These are phyloP conservation scores for Stramonita haemastoma DNA, from an alignment of 2,888 invertebrate genomes.

Conservation along the genomic window DNA sequence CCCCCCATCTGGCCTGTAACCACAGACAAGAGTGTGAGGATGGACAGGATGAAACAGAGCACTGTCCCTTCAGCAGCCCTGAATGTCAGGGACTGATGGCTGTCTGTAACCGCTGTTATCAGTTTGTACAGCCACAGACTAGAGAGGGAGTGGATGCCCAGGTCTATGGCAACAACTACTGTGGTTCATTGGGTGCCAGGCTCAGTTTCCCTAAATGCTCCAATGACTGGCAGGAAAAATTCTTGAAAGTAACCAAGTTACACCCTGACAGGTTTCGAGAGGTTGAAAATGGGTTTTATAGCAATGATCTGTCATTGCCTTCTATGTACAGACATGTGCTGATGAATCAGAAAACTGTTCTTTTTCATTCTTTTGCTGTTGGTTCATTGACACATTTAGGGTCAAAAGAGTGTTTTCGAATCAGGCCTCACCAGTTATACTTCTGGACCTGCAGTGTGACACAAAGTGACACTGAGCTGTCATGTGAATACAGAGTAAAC, in stretches of 20 bases:
- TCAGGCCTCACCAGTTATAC: background rate
- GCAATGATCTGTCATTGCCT: background rate
- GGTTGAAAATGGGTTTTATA: background rate
- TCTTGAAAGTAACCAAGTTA: background rate
- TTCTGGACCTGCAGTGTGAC: accelerated
- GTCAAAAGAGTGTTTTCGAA: background rate
- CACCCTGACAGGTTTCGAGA: too few relatives aligned
- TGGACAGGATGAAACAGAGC: conserved; percentile 11
- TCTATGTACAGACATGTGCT: background rate
- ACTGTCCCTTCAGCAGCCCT: conserved; percentile 13
- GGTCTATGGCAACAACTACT: background rate
- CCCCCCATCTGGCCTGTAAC: background rate
- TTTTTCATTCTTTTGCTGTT: background rate
- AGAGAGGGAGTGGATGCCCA: too few relatives aligned
- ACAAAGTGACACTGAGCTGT: too few relatives aligned
- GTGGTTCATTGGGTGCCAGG: background rate
- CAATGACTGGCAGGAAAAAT: background rate
- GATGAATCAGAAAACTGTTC: background rate
- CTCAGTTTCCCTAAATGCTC: background rate
- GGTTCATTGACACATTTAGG: too few relatives aligned
- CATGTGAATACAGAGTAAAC: background rate
- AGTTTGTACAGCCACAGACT: background rate
- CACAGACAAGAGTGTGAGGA: background rate
- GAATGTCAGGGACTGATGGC: background rate
- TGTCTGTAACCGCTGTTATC: background rate